Evolutionary conservation across 2,888 invertebrate genomes (phyloP), one percentile per base, ranked within the genome.

Genomic region (Diploptera punctata): DNA sequence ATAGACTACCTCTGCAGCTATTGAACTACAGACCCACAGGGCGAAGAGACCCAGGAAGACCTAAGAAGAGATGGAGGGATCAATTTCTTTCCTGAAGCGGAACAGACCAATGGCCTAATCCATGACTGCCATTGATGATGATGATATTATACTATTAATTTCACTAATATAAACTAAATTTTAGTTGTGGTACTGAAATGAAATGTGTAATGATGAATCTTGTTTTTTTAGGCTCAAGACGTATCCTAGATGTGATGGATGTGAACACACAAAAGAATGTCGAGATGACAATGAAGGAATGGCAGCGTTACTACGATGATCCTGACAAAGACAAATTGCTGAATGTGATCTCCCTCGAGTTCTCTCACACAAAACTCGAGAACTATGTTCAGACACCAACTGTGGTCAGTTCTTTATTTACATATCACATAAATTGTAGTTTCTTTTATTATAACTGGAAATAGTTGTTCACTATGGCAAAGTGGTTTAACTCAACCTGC

Each of bases 271-370:
- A 99, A 84, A 97, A 97, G 82, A 98, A 97, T 82, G 91, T 94
- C 79, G 96, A 97, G 83, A 98, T 99, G 98, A 92, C 95, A 0
- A 97, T 99, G 97, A 96, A 97, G 86, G 97, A 99, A 80, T 93
- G 93, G 92, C 91, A 92, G 79, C 87, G 89, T 71, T 97, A 98
- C 85, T 99, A 97, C 84, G 97, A 97, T 80, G 95, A 93, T 79
- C 88, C 91, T 0, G 90, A 92, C 78, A 95, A 94, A 81, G 91
- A 93, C 81, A 88, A 92, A 71, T 86, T 95, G 10, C 86, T 98
- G 70, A 99, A 99, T 83, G 98, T 99, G 67, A 98, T 99, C 78
- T 98, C 98, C 19, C 84, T 99, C 77, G 99, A 99, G 84, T 99
- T 98, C 84, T 97, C 97, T 4, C 96, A 97, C 83, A 99, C 98